phyloP scores from a whole-genome alignment of 2,888 invertebrate genomes.

The Amphimallon solstitiale region DNA sequence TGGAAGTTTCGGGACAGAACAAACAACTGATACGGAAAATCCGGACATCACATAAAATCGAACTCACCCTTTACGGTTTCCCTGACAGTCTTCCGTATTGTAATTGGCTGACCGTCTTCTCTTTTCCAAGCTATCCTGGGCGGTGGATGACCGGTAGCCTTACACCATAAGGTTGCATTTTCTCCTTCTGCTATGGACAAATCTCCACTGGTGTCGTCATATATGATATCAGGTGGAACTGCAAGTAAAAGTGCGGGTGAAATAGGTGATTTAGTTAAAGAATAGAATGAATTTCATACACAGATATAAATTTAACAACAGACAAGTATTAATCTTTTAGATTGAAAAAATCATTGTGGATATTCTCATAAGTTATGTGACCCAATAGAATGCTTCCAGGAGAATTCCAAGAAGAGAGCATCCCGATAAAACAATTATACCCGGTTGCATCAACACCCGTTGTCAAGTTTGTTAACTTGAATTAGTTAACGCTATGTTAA shows the following conservation, averaged over 20 bases:
- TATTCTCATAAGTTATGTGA: no score
- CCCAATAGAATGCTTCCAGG: no score
- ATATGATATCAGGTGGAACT: constrained; percentile 84
- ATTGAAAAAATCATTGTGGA: no score
- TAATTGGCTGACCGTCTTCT: constrained; percentile 67
- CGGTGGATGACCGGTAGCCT: constrained; percentile 77
- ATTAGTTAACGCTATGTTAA: no score
- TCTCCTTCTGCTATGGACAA: constrained; percentile 78
- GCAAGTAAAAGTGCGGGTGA: constrained; percentile 46
- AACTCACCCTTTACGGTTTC: constrained; percentile 61
- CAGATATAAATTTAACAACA: no score
- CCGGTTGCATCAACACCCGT: no score
- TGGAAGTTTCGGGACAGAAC: not conserved
- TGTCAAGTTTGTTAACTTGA: no score
- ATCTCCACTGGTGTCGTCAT: constrained; percentile 81
- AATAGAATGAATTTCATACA: no score
- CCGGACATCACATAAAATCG: constrained; percentile 8
- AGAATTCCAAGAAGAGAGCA: no score
- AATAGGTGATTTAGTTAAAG: no score
- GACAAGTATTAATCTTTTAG: no score
- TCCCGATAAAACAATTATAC: no score
- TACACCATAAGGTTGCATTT: constrained; percentile 78
- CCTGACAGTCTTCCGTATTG: constrained; percentile 61
- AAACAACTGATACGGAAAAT: not conserved
- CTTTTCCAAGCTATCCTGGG: constrained; percentile 73